A percentile compares a stretch with the other conserved stretches of the same genome.
Conservation (phyloP, 2,888 invertebrate genomes). For the Phortica okadai region DNA sequence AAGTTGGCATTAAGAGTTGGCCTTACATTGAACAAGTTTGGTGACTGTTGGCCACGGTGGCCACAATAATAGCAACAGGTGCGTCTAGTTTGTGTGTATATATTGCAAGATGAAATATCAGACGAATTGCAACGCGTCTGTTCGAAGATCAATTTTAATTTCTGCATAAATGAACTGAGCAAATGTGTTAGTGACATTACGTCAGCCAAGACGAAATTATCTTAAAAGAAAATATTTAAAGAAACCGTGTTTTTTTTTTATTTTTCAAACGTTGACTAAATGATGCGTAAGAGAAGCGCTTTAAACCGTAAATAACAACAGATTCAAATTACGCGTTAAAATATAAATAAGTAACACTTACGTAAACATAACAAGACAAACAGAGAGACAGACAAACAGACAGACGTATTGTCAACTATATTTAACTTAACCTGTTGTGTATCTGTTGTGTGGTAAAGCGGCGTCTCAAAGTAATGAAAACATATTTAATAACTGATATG, state of each 20-base stretch:
- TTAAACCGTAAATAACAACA: conserved; percentile 9
- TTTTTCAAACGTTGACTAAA: not conserved
- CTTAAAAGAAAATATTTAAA: not conserved
- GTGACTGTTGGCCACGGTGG: not conserved
- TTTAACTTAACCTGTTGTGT: not conserved
- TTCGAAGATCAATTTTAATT: too few species aligned
- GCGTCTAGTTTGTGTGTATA: not conserved
- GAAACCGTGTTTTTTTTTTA: not conserved
- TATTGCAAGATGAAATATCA: not conserved
- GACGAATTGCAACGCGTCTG: too few species aligned
- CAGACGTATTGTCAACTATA: not conserved
- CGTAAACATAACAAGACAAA: not conserved
- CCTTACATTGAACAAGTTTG: conserved; percentile 16
- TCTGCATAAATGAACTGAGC: not conserved
- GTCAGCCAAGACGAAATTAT: not conserved
- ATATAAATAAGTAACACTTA: not conserved
- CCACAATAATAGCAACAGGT: not conserved
- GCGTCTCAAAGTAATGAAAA: conserved; percentile 9
- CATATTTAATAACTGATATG: conserved; percentile 3
- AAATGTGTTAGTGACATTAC: not conserved
- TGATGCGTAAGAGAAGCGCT: conserved; percentile 11
- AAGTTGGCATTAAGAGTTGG: not conserved
- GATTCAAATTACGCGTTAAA: conserved; percentile 11
- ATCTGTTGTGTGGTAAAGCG: not conserved
- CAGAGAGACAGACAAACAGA: too few species aligned